These are phyloP conservation scores for Chionomys nivalis DNA, from an alignment of 2,113 vertebrate genomes.

Conservation along the genomic window DNA sequence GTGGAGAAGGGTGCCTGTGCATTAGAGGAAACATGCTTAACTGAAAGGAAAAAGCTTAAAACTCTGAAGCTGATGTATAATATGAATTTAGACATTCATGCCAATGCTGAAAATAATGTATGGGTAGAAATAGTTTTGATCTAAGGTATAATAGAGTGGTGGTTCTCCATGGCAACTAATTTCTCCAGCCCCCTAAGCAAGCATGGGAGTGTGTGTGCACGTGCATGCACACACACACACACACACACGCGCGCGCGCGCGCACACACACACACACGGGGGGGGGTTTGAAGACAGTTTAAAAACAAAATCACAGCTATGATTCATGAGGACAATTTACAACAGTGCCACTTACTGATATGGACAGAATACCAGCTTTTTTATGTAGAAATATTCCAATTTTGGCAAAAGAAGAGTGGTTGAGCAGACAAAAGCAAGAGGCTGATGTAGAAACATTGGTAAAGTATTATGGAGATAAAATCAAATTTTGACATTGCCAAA, in stretches of 20 bases:
- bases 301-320: not conserved
- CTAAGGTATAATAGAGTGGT: not conserved
- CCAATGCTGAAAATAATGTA: not conserved
- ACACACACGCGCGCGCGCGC: too few relatives aligned
- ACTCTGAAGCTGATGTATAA: not conserved
- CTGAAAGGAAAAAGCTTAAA: not conserved
- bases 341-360: not conserved
- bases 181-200: too few relatives aligned
- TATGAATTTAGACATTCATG: not conserved
- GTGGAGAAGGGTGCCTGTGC: not conserved
- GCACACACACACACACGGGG: not conserved
- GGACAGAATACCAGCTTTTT: not conserved
- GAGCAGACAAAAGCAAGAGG: not conserved
- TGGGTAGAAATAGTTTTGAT: not conserved
- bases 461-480: not conserved
- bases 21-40: not conserved
- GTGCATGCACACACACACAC: too few relatives aligned
- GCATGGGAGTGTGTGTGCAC: too few relatives aligned
- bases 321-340: not conserved
- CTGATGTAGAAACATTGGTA: not conserved
- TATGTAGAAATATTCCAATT: not conserved
- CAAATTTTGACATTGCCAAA: not conserved
- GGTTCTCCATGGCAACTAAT: not conserved
- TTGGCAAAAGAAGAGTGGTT: not conserved
- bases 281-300: not conserved